A percentile compares a stretch with the other conserved stretches of the same genome.
Conservation (phyloP, 53 echinoderm and acorn worm genomes). For the Temnopleurus reevesii region DNA sequence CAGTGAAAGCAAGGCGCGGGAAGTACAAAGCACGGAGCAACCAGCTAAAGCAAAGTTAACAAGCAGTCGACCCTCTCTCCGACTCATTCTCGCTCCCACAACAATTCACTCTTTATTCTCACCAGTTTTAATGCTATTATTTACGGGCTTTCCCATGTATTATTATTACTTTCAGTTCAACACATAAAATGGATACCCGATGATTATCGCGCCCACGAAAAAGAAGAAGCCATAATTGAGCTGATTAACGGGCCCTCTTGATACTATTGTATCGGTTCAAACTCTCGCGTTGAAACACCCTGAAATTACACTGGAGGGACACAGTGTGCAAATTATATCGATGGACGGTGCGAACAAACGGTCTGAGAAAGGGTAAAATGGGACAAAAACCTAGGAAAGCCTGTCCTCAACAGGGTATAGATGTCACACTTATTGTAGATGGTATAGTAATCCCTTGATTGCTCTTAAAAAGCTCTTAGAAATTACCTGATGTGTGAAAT, state of each 20-base stretch:
- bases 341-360: background rate
- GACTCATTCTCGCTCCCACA: constrained; percentile 17
- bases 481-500: background rate
- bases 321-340: background rate
- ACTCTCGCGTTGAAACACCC: background rate
- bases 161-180: constrained; percentile 15
- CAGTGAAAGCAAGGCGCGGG: constrained; percentile 18
- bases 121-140: constrained; percentile 20
- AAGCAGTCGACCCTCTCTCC: background rate
- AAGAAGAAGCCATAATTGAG: constrained; percentile 54
- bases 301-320: constrained; percentile 5
- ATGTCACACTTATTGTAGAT: background rate
- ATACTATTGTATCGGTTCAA: constrained; percentile 24
- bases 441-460: background rate
- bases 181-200: constrained; percentile 39
- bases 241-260: constrained; percentile 39
- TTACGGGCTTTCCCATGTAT: background rate
- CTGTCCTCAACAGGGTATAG: background rate
- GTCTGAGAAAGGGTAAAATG: background rate
- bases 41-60: constrained; percentile 19
- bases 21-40: constrained; percentile 34
- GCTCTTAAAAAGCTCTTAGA: background rate
- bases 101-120: constrained; percentile 37
- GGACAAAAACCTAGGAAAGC: background rate
- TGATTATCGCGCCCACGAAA: constrained; percentile 35